Conservation (phyloP, 2,888 invertebrate species). For the Xanthorhoe designata region DNA sequence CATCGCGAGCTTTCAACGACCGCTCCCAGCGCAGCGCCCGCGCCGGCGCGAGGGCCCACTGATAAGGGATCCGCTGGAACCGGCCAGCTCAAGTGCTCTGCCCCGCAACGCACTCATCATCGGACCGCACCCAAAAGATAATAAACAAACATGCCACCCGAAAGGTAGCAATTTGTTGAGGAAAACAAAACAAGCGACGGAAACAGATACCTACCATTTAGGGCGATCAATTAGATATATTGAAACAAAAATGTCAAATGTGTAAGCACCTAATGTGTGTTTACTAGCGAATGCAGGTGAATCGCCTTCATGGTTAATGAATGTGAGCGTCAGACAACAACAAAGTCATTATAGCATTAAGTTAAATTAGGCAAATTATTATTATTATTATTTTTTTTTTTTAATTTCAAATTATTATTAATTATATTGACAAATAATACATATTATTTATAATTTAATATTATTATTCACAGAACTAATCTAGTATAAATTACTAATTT, state of each 20-base stretch:
- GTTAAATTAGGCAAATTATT: no score
- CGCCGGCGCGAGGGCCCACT: neutral
- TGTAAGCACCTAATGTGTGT: constrained; percentile 2
- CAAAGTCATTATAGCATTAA: no score
- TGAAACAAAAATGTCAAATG: neutral
- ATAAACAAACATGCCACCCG: neutral
- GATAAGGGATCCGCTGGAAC: neutral
- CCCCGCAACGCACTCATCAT: neutral
- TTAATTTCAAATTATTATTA: no score
- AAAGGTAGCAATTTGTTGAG: neutral
- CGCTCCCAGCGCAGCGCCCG: constrained; percentile 2
- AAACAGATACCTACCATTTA: neutral
- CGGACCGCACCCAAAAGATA: neutral
- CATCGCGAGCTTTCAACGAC: constrained; percentile 33
- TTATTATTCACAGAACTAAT: no score
- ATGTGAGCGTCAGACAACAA: constrained; percentile 10
- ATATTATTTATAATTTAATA: no score
- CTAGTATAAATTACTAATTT: no score
- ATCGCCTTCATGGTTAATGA: constrained; percentile 11
- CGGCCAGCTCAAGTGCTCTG: neutral
- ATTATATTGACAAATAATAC: no score
- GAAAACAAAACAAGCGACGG: constrained; percentile 4
- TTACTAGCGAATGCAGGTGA: constrained; percentile 5
- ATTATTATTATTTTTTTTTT: no score
- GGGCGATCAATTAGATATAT: neutral